phyloP scores from a whole-genome alignment of 2,888 invertebrate species.

The Fragum fragum region DNA sequence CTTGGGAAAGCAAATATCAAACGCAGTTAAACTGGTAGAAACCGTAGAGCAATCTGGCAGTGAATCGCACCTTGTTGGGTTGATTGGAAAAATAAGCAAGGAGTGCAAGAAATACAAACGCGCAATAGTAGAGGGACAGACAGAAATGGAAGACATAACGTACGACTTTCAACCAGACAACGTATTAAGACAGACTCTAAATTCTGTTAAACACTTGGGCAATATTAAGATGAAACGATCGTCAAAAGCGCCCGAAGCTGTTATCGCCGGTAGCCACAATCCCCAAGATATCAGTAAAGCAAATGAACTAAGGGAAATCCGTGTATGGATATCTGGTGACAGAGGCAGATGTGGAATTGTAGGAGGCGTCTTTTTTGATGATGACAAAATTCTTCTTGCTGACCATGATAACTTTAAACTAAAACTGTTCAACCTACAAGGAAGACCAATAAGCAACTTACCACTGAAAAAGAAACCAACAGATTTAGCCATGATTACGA shows the following conservation, averaged over 20 bases:
- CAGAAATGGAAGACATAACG: slow-evolving; percentile 45
- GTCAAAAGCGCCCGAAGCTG: slow-evolving; percentile 37
- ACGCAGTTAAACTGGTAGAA: slow-evolving; percentile 48
- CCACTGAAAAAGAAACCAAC: slow-evolving; percentile 57
- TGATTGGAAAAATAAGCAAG: slow-evolving; percentile 35
- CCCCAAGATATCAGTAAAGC: slow-evolving; percentile 13
- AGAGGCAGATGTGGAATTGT: slow-evolving; percentile 60
- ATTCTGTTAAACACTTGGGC: slow-evolving; percentile 43
- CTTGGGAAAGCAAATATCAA: slow-evolving; percentile 57
- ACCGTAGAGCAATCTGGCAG: slow-evolving; percentile 55
- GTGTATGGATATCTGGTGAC: slow-evolving; percentile 57
- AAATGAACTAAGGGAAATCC: slow-evolving; percentile 37
- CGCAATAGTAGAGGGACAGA: slow-evolving; percentile 40
- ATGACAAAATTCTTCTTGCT: slow-evolving; percentile 51
- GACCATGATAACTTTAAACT: slow-evolving; percentile 63
- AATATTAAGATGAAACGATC: slow-evolving; percentile 48
- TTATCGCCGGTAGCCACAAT: slow-evolving; percentile 36
- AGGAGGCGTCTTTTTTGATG: slow-evolving; percentile 58
- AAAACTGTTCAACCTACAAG: slow-evolving; percentile 50
- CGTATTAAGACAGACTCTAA: slow-evolving; percentile 49
- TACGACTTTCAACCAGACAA: slow-evolving; percentile 54
- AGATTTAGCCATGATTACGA: slow-evolving; percentile 48
- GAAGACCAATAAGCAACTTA: slow-evolving; percentile 41
- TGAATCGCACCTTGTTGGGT: slow-evolving; percentile 47
- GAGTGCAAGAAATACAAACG: slow-evolving; percentile 53